Conservation (phyloP, 2,797 vertebrate genomes). For the Leptatherina wallacei region DNA sequence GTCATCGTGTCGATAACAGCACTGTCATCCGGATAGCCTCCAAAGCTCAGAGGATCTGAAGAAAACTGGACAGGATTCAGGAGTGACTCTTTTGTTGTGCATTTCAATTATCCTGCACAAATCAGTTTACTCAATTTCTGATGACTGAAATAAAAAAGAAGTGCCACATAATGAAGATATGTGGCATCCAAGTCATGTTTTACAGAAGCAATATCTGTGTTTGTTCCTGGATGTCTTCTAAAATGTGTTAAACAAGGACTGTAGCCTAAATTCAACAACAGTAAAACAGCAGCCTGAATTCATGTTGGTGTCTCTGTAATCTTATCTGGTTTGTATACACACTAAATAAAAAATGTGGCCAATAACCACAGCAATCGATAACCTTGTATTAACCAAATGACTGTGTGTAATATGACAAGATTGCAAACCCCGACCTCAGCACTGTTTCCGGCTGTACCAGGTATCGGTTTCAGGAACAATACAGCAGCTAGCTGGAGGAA, state of each 20-base stretch:
- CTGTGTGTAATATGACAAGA: neutral
- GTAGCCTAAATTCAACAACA: slow-evolving; percentile 34
- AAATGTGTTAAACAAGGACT: slow-evolving; percentile 25
- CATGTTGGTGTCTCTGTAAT: slow-evolving; percentile 11
- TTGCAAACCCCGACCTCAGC: neutral
- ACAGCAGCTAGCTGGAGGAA: neutral
- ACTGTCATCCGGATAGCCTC: neutral
- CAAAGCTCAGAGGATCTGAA: slow-evolving; percentile 26
- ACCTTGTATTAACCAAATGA: neutral
- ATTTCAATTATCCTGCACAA: slow-evolving; percentile 16
- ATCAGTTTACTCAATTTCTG: neutral
- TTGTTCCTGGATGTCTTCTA: slow-evolving; percentile 17
- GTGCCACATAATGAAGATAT: too few relatives aligned
- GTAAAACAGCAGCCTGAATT: slow-evolving; percentile 36
- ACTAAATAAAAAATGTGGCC: neutral
- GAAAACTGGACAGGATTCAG: slow-evolving; percentile 26
- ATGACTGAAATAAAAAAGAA: neutral
- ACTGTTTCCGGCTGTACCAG: neutral
- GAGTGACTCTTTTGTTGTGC: slow-evolving; percentile 19
- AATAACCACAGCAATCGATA: neutral
- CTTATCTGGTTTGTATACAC: slow-evolving; percentile 1
- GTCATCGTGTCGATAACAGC: slow-evolving; percentile 25
- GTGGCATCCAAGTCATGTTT: neutral
- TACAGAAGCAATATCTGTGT: neutral
- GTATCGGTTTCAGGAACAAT: neutral